These are phyloP conservation scores for Sesamia inferens DNA, from an alignment of 2,888 invertebrate genomes.

Conservation along the genomic window DNA sequence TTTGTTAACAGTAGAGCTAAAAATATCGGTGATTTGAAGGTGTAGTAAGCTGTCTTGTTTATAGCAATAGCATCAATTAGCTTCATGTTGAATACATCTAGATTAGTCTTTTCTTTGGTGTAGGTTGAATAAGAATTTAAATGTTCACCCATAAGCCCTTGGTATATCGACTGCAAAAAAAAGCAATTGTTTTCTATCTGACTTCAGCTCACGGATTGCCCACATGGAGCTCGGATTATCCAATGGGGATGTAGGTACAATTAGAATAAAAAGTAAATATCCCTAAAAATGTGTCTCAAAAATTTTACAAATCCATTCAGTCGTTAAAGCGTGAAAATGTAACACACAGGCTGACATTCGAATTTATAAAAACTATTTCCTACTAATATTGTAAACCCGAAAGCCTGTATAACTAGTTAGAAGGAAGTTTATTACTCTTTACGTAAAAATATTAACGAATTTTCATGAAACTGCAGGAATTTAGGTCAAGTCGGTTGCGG, in stretches of 20 bases:
- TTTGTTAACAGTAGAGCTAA: constrained; percentile 32
- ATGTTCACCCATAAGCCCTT: neutral
- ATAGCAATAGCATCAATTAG: constrained; percentile 3
- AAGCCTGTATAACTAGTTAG: too few relatives aligned
- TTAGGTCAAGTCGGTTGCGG: too few relatives aligned
- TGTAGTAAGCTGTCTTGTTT: constrained; percentile 13
- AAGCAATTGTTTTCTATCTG: neutral
- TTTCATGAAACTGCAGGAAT: too few relatives aligned
- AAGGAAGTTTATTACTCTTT: too few relatives aligned
- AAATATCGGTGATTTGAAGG: constrained; percentile 33
- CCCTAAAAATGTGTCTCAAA: too few relatives aligned
- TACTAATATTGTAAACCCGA: too few relatives aligned
- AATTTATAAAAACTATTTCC: too few relatives aligned
- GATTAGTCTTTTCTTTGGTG: neutral
- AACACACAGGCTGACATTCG: too few relatives aligned
- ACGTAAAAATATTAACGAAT: too few relatives aligned
- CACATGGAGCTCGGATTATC: neutral
- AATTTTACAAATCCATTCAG: too few relatives aligned
- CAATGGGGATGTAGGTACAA: neutral
- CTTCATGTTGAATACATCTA: constrained; percentile 13
- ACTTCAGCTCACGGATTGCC: neutral
- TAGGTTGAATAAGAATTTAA: neutral
- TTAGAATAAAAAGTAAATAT: neutral
- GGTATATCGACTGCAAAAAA: neutral
- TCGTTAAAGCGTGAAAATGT: too few relatives aligned